Percentiles rank a stretch among this genome's conserved stretches.
These are phyloP conservation scores for Hirtodrosophila alboralis DNA, from an alignment of 2,888 invertebrate species.

Conservation along the genomic window DNA sequence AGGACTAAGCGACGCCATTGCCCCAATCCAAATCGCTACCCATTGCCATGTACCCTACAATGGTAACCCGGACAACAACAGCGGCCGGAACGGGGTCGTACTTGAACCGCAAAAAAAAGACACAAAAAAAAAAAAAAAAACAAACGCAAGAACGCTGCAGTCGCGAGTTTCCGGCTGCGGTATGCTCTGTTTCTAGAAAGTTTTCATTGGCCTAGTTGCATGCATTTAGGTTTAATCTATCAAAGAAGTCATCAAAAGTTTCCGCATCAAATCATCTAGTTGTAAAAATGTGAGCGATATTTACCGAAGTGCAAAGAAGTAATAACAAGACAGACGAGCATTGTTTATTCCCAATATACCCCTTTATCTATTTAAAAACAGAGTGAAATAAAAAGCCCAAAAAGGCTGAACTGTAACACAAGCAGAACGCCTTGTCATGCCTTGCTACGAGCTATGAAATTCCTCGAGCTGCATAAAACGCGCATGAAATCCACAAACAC, in stretches of 20 bases:
- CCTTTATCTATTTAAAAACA: too few species aligned
- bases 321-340: too few species aligned
- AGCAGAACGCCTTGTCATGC: slow-evolving; percentile 53
- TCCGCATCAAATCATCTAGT: too few species aligned
- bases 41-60: slow-evolving; percentile 4
- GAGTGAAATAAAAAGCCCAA: background rate
- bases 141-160: too few species aligned
- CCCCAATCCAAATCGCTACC: slow-evolving; percentile 13
- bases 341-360: too few species aligned
- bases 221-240: too few species aligned
- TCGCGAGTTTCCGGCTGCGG: too few species aligned
- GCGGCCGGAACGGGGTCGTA: slow-evolving; percentile 24
- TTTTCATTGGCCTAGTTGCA: too few species aligned
- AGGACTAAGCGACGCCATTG: slow-evolving; percentile 49
- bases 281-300: too few species aligned
- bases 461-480: slow-evolving; percentile 72
- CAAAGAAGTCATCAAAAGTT: too few species aligned
- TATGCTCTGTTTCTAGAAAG: too few species aligned
- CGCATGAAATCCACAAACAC: slow-evolving; percentile 53
- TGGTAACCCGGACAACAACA: slow-evolving; percentile 33
- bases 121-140: slow-evolving; percentile 12
- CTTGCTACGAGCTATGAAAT: slow-evolving; percentile 53
- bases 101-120: slow-evolving; percentile 47
- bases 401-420: slow-evolving; percentile 23
- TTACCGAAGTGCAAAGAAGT: too few species aligned